Percentiles rank a stretch among this genome's conserved stretches.
Evolutionary conservation across 2,888 invertebrate genomes (phyloP).

Genomic region (Drosophila formosana): DNA sequence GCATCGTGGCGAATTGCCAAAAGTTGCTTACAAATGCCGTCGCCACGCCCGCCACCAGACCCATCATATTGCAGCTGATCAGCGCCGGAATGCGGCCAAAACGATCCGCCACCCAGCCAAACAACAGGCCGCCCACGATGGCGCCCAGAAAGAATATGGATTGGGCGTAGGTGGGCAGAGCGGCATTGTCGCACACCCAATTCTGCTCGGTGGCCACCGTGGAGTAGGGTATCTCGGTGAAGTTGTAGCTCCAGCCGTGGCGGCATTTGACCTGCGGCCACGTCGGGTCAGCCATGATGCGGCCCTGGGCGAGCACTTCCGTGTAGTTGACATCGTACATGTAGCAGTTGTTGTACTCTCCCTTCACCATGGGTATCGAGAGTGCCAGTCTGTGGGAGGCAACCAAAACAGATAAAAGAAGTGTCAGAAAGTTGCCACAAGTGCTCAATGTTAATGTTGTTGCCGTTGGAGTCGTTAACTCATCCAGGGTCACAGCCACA

Average conservation of each 20-base stretch:
- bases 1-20: constrained; percentile 91
- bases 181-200: constrained; percentile 94
- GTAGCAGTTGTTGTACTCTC: constrained; percentile 89
- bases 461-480: constrained; percentile 35
- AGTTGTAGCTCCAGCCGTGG: constrained; percentile 94
- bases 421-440: constrained; percentile 17
- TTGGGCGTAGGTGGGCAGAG: constrained; percentile 91
- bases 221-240: constrained; percentile 91
- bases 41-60: constrained; percentile 89
- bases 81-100: constrained; percentile 94
- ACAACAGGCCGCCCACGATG: constrained; percentile 93
- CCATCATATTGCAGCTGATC: constrained; percentile 91
- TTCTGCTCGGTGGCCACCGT: constrained; percentile 94
- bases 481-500: constrained; percentile 45
- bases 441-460: constrained; percentile 21
- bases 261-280: constrained; percentile 90
- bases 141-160: constrained; percentile 95
- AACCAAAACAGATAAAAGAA: not conserved
- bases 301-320: constrained; percentile 87
- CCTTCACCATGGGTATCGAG: constrained; percentile 89
- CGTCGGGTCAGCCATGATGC: constrained; percentile 87
- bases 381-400: constrained; percentile 87
- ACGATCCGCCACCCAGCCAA: constrained; percentile 95
- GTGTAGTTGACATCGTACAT: constrained; percentile 93
- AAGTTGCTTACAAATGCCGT: constrained; percentile 91